Base-by-base conservation (phyloP, 2,888 invertebrate genomes). In the Rhagophthalmus giganteus region DNA sequence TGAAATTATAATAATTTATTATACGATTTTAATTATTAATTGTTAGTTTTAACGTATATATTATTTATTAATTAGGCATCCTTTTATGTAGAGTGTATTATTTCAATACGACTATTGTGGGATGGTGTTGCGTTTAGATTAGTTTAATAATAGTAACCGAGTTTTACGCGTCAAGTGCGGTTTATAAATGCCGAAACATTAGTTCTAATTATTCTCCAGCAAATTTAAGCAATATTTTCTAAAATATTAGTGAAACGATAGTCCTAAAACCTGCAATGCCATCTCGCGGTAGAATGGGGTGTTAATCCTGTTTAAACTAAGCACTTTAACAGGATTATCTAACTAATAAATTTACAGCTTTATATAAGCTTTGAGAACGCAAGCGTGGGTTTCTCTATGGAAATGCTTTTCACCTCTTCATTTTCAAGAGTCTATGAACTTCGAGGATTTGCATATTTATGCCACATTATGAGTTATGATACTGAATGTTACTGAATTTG, bases 331-430 rank as follows among this genome's bases (percentile, higher is more conserved):
- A 71, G 75, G 79, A 77, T 79, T 79, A 78, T 78, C 72, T 74
- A 74, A 76, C 76, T 75, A 76, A 79, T 80, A 80, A 80, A 80
- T 79, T 79, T 73, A 66, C 71, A 75, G 79, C 79, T 80, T 79
- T 78, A 77, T 77, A 76, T 79, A 79, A 80, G 79, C 79, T 76
- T 76, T 76, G 71, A 72, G 72, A 69, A 71, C 66, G 69, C 65
- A 64, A 70, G 66, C 67, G 62, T 54, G 66, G 60, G 65, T 60
- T 62, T 59, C 62, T 64, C 62, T 66, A 67, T 67, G 69, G 69
- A 72, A 67, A 71, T 70, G 45, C 50, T 45, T 50, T 53, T 46
- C 53, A 55, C 51, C 32, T 65, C 66, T 59, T 62, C 65, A 67
- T 64, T 67, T 66, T 46, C 65, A 58, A 60, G 61, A 63, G 60